Evolutionary conservation across 2,113 vertebrate genomes (phyloP).

Genomic region (Aphelocoma coerulescens): DNA sequence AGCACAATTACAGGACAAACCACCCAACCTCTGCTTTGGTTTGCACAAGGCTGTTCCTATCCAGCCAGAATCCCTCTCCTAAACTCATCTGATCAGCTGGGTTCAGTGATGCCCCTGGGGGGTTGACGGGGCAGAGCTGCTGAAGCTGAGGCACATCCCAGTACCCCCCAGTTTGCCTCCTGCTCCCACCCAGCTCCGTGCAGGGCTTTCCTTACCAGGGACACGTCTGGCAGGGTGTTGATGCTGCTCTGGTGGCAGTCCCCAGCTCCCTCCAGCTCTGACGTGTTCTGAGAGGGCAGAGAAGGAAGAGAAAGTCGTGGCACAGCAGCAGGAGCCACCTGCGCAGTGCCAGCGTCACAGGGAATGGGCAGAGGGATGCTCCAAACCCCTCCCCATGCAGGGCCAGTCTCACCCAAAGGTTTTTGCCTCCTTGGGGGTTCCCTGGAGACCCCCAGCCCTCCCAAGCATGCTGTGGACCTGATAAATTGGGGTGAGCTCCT

Average conservation of each 20-base stretch:
- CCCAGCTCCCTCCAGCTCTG: slow-evolving; percentile 79
- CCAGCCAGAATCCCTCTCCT: background rate
- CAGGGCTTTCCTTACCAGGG: slow-evolving; percentile 82
- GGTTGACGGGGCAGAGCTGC: background rate
- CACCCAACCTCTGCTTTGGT: background rate
- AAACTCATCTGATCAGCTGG: rapidly evolving
- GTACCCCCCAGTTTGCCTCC: background rate
- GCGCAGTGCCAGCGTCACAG: rapidly evolving
- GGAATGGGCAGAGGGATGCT: background rate
- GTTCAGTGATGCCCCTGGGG: background rate
- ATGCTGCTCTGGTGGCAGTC: slow-evolving; percentile 72
- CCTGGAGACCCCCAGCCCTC: background rate
- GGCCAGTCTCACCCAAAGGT: background rate
- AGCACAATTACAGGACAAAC: background rate
- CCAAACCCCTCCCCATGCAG: background rate
- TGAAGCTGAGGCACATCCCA: background rate
- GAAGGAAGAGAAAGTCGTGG: background rate
- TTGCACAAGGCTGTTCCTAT: background rate
- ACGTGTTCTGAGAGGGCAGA: slow-evolving; percentile 79
- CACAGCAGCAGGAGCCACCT: background rate
- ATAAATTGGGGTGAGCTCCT: background rate
- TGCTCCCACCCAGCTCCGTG: background rate
- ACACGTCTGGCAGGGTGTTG: slow-evolving; percentile 85
- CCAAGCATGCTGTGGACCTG: background rate
- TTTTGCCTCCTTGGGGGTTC: background rate